A percentile compares a stretch with the other conserved stretches of the same genome.
Evolutionary conservation across 2,888 invertebrate species (phyloP).

Genomic region (Podotricha telesiphe): DNA sequence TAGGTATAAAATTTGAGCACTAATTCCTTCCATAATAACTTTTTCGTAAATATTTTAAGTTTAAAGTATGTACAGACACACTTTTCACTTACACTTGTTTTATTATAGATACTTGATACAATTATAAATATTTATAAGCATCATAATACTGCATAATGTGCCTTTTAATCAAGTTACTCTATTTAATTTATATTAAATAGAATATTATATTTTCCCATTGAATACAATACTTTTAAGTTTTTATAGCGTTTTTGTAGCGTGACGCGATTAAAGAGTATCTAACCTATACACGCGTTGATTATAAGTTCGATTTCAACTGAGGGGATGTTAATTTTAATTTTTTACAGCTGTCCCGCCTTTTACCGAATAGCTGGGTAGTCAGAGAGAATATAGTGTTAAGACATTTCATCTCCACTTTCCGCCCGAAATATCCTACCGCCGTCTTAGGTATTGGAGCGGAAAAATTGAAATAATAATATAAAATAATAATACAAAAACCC

Average conservation of each 20-base stretch:
- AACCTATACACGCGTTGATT: neutral
- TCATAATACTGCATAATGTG: neutral
- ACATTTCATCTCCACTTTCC: too few species aligned
- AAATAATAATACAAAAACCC: too few species aligned
- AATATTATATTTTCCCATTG: neutral
- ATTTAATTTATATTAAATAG: slow-evolving; percentile 3
- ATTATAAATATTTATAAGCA: slow-evolving; percentile 1
- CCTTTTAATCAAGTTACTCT: neutral
- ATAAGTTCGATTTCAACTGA: neutral
- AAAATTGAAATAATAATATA: too few species aligned
- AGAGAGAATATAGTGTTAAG: too few species aligned
- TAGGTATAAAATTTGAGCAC: too few species aligned
- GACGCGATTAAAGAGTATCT: neutral
- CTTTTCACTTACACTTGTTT: neutral
- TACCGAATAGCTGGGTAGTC: too few species aligned
- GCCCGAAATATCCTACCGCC: too few species aligned
- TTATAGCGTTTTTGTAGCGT: neutral
- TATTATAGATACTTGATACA: neutral
- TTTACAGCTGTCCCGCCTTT: too few species aligned
- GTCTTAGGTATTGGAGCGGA: too few species aligned
- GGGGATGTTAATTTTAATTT: too few species aligned
- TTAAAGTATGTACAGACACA: neutral
- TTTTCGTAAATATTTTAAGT: too few species aligned
- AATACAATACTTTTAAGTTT: neutral
- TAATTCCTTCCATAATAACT: too few species aligned